These are phyloP conservation scores for Cossypha caffra DNA, from an alignment of 2,797 vertebrate genomes.

Conservation along the genomic window DNA sequence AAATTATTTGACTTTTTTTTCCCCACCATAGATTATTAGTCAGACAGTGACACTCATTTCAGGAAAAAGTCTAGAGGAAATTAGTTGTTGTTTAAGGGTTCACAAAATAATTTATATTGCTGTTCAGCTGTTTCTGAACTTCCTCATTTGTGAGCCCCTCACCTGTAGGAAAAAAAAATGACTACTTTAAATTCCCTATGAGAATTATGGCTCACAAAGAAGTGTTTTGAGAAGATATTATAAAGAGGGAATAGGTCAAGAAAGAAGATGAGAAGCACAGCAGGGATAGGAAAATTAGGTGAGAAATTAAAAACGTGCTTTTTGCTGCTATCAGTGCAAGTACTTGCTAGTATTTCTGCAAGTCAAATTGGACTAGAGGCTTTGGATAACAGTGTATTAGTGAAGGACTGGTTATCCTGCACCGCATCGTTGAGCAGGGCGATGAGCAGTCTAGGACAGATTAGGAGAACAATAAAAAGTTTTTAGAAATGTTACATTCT, in stretches of 20 bases:
- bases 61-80: conserved; percentile 14
- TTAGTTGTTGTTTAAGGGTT: not conserved
- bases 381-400: conserved; percentile 17
- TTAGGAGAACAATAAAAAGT: conserved; percentile 17
- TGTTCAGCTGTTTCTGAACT: conserved; percentile 31
- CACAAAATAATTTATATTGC: not conserved
- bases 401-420: conserved; percentile 36
- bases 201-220: conserved; percentile 51
- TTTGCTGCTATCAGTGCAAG: not conserved
- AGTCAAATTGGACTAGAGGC: not conserved
- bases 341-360: not conserved
- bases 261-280: conserved; percentile 57
- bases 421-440: conserved; percentile 26
- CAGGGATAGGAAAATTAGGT: conserved; percentile 38
- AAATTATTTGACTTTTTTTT: not conserved
- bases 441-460: conserved; percentile 42
- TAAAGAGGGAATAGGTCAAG: conserved; percentile 28
- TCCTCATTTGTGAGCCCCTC: not conserved
- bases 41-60: not conserved
- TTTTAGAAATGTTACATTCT: conserved; percentile 42
- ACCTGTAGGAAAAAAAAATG: conserved; percentile 29
- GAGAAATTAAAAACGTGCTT: conserved; percentile 1
- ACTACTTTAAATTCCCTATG: conserved; percentile 31
- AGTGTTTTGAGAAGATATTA: conserved; percentile 22
- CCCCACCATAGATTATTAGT: not conserved